phyloP scores from a whole-genome alignment of 2,888 invertebrate genomes.

The Melangyna quadrimaculata region DNA sequence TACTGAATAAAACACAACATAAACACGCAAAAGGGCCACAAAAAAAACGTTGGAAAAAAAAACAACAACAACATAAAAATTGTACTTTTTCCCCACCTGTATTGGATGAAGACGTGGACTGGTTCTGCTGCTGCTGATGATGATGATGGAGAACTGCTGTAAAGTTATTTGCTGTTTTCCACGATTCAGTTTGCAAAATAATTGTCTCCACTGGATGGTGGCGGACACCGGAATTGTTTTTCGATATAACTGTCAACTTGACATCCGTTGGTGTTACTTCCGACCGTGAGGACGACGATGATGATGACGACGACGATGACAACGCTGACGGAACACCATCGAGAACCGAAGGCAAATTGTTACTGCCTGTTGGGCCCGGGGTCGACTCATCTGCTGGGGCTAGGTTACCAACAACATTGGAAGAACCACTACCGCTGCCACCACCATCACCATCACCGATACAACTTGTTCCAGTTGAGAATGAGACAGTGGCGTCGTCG shows the following conservation, averaged over 20 bases:
- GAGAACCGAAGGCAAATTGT: constrained; percentile 65
- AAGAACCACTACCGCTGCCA: constrained; percentile 21
- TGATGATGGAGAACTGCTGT: constrained; percentile 68
- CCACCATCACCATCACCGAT: constrained; percentile 31
- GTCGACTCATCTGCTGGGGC: constrained; percentile 59
- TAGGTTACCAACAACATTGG: constrained; percentile 58
- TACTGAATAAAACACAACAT: constrained; percentile 66
- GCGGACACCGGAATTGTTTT: constrained; percentile 37
- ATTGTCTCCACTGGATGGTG: constrained; percentile 60
- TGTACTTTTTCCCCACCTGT: constrained; percentile 59
- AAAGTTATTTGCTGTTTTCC: constrained; percentile 74
- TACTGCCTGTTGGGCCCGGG: constrained; percentile 53
- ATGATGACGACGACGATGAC: constrained; percentile 66
- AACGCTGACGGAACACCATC: constrained; percentile 58
- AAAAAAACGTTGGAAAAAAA: constrained; percentile 45
- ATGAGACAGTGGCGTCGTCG: constrained; percentile 38
- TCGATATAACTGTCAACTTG: constrained; percentile 56
- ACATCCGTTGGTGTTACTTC: constrained; percentile 43
- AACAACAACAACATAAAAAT: constrained; percentile 6
- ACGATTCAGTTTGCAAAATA: constrained; percentile 74
- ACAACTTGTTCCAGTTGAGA: constrained; percentile 54
- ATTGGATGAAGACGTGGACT: constrained; percentile 50
- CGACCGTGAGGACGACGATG: constrained; percentile 31
- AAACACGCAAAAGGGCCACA: constrained; percentile 68
- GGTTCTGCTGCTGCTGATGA: constrained; percentile 52